Percentiles rank a stretch among this genome's conserved stretches.
These are phyloP conservation scores for Mormyrus lacerda DNA, from an alignment of 2,113 vertebrate species.

Conservation along the genomic window DNA sequence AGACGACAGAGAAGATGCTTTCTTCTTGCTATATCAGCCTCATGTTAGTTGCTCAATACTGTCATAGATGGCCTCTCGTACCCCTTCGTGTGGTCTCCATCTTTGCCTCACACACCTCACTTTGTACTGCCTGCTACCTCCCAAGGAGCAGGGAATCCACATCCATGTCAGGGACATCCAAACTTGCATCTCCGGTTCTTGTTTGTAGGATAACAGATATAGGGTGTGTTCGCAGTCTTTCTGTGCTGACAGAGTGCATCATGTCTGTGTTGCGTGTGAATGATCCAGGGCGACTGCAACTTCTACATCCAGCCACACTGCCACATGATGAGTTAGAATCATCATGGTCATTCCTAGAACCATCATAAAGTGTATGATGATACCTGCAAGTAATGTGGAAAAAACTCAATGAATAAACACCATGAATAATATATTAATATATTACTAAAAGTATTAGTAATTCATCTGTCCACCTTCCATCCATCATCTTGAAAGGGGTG, in stretches of 20 bases:
- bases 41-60: background rate
- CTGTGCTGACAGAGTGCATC: background rate
- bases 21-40: background rate
- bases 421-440: background rate
- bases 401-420: background rate
- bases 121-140: background rate
- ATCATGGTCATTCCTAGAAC: background rate
- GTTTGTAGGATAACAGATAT: background rate
- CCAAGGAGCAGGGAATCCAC: background rate
- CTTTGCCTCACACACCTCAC: background rate
- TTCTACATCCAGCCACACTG: background rate
- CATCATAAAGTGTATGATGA: background rate
- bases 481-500: background rate
- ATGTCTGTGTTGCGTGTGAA: background rate
- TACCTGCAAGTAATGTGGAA: background rate
- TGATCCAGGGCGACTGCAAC: background rate
- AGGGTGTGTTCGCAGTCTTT: background rate
- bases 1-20: background rate
- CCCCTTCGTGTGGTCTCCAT: background rate
- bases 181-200: background rate
- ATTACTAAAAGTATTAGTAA: background rate
- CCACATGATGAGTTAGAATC: background rate
- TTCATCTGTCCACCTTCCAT: background rate
- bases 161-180: background rate
- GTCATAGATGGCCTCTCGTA: background rate